These are phyloP conservation scores for Artibeus jamaicensis DNA, from an alignment of 2,797 vertebrate genomes.

Conservation along the genomic window DNA sequence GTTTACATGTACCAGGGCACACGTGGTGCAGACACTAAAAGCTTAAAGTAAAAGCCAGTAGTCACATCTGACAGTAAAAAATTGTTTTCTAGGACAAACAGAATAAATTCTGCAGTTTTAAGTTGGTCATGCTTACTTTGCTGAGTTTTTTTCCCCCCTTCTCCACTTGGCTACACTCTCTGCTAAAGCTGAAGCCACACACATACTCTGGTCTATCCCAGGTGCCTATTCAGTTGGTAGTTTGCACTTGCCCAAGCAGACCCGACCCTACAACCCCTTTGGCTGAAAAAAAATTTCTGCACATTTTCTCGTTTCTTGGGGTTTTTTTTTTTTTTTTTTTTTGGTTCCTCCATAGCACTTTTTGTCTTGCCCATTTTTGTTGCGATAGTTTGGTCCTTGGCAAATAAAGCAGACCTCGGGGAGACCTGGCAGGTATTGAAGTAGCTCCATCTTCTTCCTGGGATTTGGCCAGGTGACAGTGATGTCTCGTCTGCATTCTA, in stretches of 20 bases:
- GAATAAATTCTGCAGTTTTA: not conserved
- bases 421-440: not conserved
- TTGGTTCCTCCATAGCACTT: not conserved
- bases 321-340: not conserved
- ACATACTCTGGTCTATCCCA: not conserved
- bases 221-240: not conserved
- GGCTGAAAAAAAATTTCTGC: not conserved
- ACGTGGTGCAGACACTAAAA: not conserved
- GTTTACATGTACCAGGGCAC: not conserved
- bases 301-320: not conserved
- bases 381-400: not conserved
- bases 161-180: not conserved
- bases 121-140: not conserved
- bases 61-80: not conserved
- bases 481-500: not conserved
- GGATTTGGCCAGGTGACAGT: not conserved
- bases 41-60: not conserved
- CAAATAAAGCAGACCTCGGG: not conserved
- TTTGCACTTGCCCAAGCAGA: not conserved
- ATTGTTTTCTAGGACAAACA: not conserved
- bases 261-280: not conserved
- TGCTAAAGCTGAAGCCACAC: not conserved
- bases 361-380: not conserved
- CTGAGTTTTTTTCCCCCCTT: not conserved
- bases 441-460: not conserved